Conservation (phyloP, 2,888 invertebrate genomes). For the Parascotia fuliginaria region DNA sequence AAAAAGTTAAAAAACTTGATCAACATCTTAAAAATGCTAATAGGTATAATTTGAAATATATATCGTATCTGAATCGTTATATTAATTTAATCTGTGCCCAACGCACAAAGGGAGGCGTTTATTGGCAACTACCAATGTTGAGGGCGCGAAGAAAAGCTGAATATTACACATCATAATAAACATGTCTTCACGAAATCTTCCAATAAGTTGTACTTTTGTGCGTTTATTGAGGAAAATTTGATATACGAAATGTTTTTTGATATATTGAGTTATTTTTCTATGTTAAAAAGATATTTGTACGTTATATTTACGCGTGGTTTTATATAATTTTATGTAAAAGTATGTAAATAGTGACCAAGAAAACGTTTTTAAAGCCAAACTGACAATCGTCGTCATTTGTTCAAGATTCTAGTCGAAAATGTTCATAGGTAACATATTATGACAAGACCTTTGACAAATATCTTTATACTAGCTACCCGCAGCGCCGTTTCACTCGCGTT, state of each 20-base stretch:
- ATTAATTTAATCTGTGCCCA: conserved; percentile 37
- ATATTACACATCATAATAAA: conserved; percentile 36
- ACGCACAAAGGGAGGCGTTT: conserved; percentile 45
- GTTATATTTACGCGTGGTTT: too few species aligned
- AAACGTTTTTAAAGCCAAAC: too few species aligned
- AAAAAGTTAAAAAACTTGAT: neutral
- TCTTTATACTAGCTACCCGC: too few species aligned
- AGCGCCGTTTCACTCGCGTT: too few species aligned
- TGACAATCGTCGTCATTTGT: too few species aligned
- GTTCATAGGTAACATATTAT: too few species aligned
- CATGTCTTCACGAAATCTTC: conserved; percentile 14
- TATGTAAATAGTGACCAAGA: too few species aligned
- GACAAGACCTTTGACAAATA: too few species aligned
- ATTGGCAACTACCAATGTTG: conserved; percentile 53
- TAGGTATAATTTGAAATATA: neutral
- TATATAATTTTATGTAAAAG: too few species aligned
- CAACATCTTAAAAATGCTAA: neutral
- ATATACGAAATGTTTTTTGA: neutral
- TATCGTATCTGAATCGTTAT: conserved; percentile 9
- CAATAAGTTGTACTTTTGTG: conserved; percentile 8
- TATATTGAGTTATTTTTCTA: too few species aligned
- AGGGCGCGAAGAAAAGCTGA: conserved; percentile 44
- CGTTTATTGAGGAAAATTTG: conserved; percentile 1
- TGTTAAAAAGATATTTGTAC: too few species aligned
- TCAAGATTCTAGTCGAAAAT: too few species aligned